A percentile compares a stretch with the other conserved stretches of the same genome.
Conservation (phyloP, 2,797 vertebrate genomes). For the Helicolenus hilgendorfi region DNA sequence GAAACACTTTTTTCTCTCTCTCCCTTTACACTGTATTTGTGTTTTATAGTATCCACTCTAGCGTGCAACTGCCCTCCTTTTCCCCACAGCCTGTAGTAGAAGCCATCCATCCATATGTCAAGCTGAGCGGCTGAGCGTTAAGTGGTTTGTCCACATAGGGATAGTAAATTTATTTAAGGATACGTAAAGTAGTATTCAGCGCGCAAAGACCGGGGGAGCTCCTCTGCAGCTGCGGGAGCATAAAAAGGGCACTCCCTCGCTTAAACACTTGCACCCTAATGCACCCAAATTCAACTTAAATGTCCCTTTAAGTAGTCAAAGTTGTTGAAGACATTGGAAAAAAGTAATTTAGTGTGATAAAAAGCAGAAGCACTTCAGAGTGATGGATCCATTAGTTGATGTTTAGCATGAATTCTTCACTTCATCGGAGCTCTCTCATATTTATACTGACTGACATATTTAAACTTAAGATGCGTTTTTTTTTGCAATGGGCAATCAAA, state of each 20-base stretch:
- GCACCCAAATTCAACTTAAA: slow-evolving; percentile 1
- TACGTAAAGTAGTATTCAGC: slow-evolving; percentile 49
- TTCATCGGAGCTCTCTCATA: background rate
- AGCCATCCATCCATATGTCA: slow-evolving; percentile 59
- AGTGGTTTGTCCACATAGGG: slow-evolving; percentile 68
- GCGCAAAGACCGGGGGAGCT: slow-evolving; percentile 6
- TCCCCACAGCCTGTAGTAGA: slow-evolving; percentile 7
- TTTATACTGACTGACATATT: background rate
- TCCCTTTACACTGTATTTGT: slow-evolving; percentile 27
- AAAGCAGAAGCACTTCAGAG: background rate
- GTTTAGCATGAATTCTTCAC: background rate
- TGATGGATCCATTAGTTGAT: background rate
- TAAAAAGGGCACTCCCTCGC: background rate
- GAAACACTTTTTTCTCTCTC: background rate
- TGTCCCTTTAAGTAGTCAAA: background rate
- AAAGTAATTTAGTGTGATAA: background rate
- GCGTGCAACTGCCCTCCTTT: slow-evolving; percentile 16
- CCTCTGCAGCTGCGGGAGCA: slow-evolving; percentile 42
- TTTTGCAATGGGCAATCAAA: fast-evolving
- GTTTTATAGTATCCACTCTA: slow-evolving; percentile 46
- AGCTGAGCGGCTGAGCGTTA: slow-evolving; percentile 43
- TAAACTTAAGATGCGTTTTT: background rate
- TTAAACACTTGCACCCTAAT: slow-evolving; percentile 6
- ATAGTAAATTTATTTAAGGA: slow-evolving; percentile 75
- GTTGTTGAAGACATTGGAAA: background rate